Base-by-base conservation (phyloP, 2,888 invertebrate genomes). In the Sphinx pinastri region DNA sequence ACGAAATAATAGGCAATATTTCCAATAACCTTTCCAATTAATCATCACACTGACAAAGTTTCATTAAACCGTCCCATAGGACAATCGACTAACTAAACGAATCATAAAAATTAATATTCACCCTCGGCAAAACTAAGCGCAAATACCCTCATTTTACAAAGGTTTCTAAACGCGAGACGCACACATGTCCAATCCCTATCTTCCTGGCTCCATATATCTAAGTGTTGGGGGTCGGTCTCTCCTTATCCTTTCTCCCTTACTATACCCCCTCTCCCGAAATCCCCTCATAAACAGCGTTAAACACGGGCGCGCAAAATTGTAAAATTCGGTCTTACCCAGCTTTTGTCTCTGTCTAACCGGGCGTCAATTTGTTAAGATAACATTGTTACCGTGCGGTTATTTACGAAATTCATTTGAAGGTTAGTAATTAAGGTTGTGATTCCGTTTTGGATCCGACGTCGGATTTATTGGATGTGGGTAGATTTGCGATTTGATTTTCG, bases 291-390 rank as follows among this genome's bases (percentile, higher is more conserved):
- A 92, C 92, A 92, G 84, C 81, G 86, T 88, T 91, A 92, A 93
- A 92, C 89, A 91, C 84, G 82, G 87, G 81, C 83, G 85, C 75
- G 87, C 89, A 84, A 89, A 92, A 92, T 92, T 91, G 91, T 91
- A 89, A 91, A 92, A 91, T 92, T 92, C 80, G 84, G 82, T 80
- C 81, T 80, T 84, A 80, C 77, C 77, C 76, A 74, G 77, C 38
- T 84, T 88, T 84, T 84, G 85, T 89, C 87, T 83, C 88, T 66
- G 82, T 87, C 88, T 84, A 77, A 75, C 85, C 77, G 81, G 79
- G 77, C 77, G 82, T 88, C 92, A 91, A 92, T 92, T 92, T 90
- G 88, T 84, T 88, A 91, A 89, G 92, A 92, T 92, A 92, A 92
- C 89, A 88, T 87, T 88, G 88, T 87, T 79, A 74, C 74, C 78